Evolutionary conservation across 2,113 vertebrate species (phyloP).

Genomic region (Emydocephalus ijimae): DNA sequence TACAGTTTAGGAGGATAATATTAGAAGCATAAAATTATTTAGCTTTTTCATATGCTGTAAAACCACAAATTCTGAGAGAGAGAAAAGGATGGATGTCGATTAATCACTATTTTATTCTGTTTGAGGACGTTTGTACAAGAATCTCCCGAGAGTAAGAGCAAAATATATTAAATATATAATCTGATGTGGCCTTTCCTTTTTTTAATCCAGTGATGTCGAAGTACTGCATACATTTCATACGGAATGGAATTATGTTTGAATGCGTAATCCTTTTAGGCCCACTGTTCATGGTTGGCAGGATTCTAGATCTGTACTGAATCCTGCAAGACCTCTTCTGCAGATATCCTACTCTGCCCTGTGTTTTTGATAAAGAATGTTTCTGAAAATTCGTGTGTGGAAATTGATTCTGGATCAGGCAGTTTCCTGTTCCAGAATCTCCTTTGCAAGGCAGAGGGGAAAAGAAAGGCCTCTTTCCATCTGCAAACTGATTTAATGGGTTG

Average conservation of each 20-base stretch:
- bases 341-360: background rate
- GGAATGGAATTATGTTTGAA: background rate
- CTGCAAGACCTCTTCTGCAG: background rate
- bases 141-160: too few species aligned
- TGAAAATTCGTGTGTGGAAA: background rate
- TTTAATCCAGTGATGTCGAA: background rate
- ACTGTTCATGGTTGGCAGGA: background rate
- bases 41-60: background rate
- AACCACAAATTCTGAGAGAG: background rate
- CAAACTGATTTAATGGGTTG: slow-evolving; percentile 18
- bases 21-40: background rate
- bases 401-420: background rate
- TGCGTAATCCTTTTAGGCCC: background rate
- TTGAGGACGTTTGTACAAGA: background rate
- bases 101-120: background rate
- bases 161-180: background rate
- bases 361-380: background rate
- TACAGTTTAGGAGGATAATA: background rate
- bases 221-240: background rate
- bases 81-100: background rate
- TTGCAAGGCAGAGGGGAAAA: background rate
- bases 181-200: background rate
- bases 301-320: background rate
- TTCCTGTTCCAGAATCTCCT: background rate
- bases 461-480: background rate